Evolutionary conservation across 2,888 invertebrate genomes (phyloP).

Genomic region (Neoscelio sp.): DNA sequence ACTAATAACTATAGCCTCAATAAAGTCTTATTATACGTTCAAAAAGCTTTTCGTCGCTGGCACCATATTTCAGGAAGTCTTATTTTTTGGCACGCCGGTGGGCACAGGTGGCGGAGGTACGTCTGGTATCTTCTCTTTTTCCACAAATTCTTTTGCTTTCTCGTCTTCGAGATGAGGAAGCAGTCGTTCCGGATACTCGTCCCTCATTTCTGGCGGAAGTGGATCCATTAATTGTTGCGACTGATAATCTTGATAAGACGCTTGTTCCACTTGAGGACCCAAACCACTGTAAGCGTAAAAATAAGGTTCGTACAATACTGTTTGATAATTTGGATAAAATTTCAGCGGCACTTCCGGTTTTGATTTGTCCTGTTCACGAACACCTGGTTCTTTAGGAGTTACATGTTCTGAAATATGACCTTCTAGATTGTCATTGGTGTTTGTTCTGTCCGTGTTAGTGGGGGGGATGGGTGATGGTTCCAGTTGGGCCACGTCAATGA

Average conservation of each 20-base stretch:
- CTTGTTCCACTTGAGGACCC: slow-evolving; percentile 74
- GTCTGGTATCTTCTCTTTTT: slow-evolving; percentile 49
- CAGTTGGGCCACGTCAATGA: slow-evolving; percentile 63
- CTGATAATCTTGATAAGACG: slow-evolving; percentile 75
- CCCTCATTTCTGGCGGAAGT: slow-evolving; percentile 70
- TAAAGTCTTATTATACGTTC: neutral
- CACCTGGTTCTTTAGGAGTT: slow-evolving; percentile 7
- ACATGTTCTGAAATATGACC: no score
- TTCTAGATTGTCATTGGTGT: neutral
- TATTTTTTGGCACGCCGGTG: slow-evolving; percentile 15
- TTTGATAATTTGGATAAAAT: slow-evolving; percentile 80
- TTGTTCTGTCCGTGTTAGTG: no score
- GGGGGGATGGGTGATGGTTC: slow-evolving; percentile 8
- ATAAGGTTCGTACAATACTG: slow-evolving; percentile 78
- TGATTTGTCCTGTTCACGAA: slow-evolving; percentile 46
- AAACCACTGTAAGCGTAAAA: slow-evolving; percentile 77
- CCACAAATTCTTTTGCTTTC: slow-evolving; percentile 40
- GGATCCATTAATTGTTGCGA: slow-evolving; percentile 73
- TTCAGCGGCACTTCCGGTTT: slow-evolving; percentile 68
- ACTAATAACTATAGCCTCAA: slow-evolving; percentile 17
- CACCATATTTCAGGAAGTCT: slow-evolving; percentile 21
- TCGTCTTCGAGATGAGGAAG: slow-evolving; percentile 72
- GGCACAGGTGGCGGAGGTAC: slow-evolving; percentile 62
- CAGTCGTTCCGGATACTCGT: slow-evolving; percentile 65
- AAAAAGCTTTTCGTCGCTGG: neutral